phyloP scores from a whole-genome alignment of 2,888 invertebrate genomes.

The Falcaria lacertinaria region DNA sequence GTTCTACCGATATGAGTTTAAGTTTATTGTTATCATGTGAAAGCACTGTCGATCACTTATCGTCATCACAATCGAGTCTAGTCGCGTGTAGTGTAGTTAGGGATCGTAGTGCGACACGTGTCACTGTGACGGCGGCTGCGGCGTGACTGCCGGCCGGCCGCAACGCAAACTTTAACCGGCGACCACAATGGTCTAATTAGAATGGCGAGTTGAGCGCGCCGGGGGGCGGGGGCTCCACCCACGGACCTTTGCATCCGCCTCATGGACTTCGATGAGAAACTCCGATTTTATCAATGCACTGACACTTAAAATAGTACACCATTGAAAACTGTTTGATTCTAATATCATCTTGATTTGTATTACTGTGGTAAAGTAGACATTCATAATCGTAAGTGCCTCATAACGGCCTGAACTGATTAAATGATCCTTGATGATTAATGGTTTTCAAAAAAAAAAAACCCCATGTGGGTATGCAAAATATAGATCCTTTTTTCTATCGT shows the following conservation, averaged over 20 bases:
- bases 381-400: no score
- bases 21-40: slow-evolving; percentile 52
- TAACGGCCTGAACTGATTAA: no score
- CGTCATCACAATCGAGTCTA: slow-evolving; percentile 52
- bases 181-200: slow-evolving; percentile 78
- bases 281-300: slow-evolving; percentile 47
- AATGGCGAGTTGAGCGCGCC: slow-evolving; percentile 65
- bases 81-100: slow-evolving; percentile 45
- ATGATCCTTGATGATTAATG: no score
- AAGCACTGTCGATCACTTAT: slow-evolving; percentile 67
- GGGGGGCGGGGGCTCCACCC: slow-evolving; percentile 65
- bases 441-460: no score
- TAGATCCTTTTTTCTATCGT: no score
- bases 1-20: slow-evolving; percentile 36
- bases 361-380: no score
- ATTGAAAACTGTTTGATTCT: no score
- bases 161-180: slow-evolving; percentile 63
- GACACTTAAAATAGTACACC: slow-evolving; percentile 2
- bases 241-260: slow-evolving; percentile 75
- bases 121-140: slow-evolving; percentile 46
- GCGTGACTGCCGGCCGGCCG: slow-evolving; percentile 69
- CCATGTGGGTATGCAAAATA: no score
- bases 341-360: no score
- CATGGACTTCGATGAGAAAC: slow-evolving; percentile 56
- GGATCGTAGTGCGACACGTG: slow-evolving; percentile 40